Conservation (phyloP, 2,797 vertebrate genomes). For the Trachops cirrhosus region DNA sequence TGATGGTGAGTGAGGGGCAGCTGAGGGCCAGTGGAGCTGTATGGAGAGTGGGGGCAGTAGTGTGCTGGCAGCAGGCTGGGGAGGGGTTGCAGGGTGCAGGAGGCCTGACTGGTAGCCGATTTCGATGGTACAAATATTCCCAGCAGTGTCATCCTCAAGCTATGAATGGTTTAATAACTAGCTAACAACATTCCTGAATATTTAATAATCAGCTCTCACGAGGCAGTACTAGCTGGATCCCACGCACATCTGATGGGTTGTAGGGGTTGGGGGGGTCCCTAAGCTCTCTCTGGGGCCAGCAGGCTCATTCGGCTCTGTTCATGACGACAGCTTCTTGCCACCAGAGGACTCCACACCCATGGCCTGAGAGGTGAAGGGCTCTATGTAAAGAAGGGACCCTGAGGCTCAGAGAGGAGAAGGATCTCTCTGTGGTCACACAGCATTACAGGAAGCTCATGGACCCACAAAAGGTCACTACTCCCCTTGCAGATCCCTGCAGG, state of each 20-base stretch:
- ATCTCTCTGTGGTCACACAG: not conserved
- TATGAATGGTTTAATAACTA: not conserved
- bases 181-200: not conserved
- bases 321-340: not conserved
- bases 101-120: not conserved
- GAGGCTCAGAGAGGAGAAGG: not conserved
- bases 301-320: not conserved
- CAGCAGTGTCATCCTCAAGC: not conserved
- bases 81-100: rapidly evolving
- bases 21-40: not conserved
- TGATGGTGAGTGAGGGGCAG: not conserved
- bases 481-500: not conserved
- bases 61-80: not conserved
- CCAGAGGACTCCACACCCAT: not conserved
- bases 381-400: rapidly evolving
- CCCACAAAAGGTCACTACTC: not conserved
- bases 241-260: not conserved
- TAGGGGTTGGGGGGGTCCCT: not conserved
- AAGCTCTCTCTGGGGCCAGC: not conserved
- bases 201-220: not conserved
- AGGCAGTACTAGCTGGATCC: not conserved
- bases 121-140: not conserved
- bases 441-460: no score
- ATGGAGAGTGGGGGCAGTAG: no score
- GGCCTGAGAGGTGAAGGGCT: not conserved